Conservation (phyloP, 2,888 invertebrate genomes). For the Clistopyga incitator region DNA sequence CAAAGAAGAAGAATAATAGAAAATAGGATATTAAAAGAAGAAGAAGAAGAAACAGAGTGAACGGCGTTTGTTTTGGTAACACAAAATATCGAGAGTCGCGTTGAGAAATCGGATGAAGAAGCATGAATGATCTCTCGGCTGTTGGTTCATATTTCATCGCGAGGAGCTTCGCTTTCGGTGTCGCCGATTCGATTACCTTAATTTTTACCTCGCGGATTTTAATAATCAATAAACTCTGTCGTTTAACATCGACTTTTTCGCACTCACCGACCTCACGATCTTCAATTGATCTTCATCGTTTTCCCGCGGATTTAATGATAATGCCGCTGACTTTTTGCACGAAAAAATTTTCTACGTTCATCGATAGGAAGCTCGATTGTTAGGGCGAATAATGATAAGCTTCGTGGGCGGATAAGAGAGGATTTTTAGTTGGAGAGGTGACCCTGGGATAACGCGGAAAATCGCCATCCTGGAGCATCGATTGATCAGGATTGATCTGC, state of each 20-base stretch:
- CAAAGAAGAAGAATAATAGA: not conserved
- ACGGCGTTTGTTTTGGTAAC: not conserved
- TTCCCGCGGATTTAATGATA: not conserved
- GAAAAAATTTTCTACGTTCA: not conserved
- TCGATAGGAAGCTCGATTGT: no score
- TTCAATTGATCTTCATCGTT: no score
- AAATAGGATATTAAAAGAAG: not conserved
- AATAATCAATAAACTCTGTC: no score
- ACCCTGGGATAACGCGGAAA: not conserved
- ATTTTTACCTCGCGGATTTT: no score
- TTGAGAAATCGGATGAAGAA: constrained; percentile 23
- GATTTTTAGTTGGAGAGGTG: not conserved
- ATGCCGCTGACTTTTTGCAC: not conserved
- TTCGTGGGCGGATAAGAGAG: not conserved
- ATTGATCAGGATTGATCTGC: constrained; percentile 54
- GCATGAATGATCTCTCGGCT: constrained; percentile 39
- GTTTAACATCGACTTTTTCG: not conserved
- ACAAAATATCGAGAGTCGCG: not conserved
- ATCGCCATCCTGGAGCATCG: constrained; percentile 25
- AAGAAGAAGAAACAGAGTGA: not conserved
- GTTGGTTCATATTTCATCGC: constrained; percentile 9
- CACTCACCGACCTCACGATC: not conserved
- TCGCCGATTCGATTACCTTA: no score
- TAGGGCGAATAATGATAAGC: not conserved
- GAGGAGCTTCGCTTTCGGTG: not conserved